Base-by-base conservation (phyloP, 2,888 invertebrate genomes). In the Ariolimax columbianus region DNA sequence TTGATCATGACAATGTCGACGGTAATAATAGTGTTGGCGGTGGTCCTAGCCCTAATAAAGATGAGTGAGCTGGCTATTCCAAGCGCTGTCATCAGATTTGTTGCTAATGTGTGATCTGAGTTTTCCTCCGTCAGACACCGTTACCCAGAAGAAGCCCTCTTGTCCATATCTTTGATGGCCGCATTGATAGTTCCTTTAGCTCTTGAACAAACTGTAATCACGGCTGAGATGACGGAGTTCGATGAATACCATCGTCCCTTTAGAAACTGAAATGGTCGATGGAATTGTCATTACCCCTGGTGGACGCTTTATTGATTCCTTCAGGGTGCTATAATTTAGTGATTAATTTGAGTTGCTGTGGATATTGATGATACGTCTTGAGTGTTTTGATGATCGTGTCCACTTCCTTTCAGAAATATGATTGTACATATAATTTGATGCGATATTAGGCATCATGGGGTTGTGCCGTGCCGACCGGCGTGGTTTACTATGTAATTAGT, bases 261-360 rank as follows among this genome's bases (percentile, higher is more conserved):
- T n/a, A 9, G 47, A 73, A n/a, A n/a, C 47, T 43, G n/a, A 40
- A 43, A 73, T 47, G 47, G 73, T 73, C 73, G 73, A 73, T 73
- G 73, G 47, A 73, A 73, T 43, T 73, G 43, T 73, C 73, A 73
- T 73, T 4, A 23, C 30, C 47, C 47, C 73, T n/a, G 30, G n/a
- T 73, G 43, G 73, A n/a, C 43, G 43, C 43, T 26, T 43, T 73
- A 73, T 73, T 73, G 73, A 73, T 73, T 47, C 73, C 72, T 30
- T 30, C 43, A 43, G 43, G 43, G 43, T 30, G 73, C 43, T 73
- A 30, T 43, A 40, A 43, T 43, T 73, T 43, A 43, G 43, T 43
- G 40, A 43, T 47, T 40, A 73, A 33, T 40, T 72, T 51, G 47
- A 17, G 63, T 33, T 7, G 19, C 4, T n/a, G 38, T n/a, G 26